Conservation (phyloP, 2,113 vertebrate genomes). For the Scalopus aquaticus region DNA sequence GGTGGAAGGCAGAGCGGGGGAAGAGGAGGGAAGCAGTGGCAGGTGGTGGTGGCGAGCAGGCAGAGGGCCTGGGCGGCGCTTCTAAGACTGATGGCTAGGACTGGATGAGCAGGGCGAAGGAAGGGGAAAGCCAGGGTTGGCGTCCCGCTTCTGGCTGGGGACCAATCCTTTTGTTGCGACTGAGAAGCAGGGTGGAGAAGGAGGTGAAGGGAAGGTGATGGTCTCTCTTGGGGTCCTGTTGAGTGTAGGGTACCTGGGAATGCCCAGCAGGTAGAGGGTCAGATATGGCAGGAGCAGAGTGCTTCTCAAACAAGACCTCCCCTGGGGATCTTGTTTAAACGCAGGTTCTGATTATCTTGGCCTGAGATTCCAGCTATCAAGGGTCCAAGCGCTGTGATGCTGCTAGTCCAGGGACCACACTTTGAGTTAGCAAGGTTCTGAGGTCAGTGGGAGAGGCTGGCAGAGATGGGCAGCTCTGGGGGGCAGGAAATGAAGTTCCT, state of each 20-base stretch:
- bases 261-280: too few species aligned
- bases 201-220: background rate
- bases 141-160: fast-evolving
- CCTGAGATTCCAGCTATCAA: background rate
- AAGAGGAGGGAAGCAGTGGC: background rate
- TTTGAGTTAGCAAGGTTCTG: background rate
- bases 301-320: background rate
- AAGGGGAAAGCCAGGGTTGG: background rate
- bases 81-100: background rate
- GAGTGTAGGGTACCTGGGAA: background rate
- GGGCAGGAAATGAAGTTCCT: too few species aligned
- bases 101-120: background rate
- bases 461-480: background rate
- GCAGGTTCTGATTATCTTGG: background rate
- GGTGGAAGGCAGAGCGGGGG: background rate
- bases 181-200: background rate
- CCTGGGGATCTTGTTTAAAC: fast-evolving
- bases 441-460: background rate
- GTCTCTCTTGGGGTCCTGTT: too few species aligned
- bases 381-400: background rate
- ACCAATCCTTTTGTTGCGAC: background rate
- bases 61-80: background rate
- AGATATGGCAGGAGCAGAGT: background rate
- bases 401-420: background rate
- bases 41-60: background rate